Percentiles rank a stretch among this genome's conserved stretches.
These are phyloP conservation scores for Heliconius sara DNA, from an alignment of 2,888 invertebrate genomes.

Conservation along the genomic window DNA sequence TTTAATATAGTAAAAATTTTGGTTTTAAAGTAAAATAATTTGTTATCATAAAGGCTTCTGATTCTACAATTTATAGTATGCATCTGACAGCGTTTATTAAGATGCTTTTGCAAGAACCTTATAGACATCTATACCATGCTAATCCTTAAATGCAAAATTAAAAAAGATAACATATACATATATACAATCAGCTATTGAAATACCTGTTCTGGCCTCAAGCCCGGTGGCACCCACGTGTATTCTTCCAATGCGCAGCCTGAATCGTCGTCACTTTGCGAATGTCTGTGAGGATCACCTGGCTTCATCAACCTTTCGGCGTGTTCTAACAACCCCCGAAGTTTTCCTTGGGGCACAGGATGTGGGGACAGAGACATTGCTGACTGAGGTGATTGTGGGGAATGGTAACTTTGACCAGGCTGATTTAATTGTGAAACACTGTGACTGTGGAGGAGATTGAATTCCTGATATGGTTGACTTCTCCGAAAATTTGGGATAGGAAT, in stretches of 20 bases:
- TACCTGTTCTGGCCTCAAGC: slow-evolving; percentile 98
- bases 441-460: slow-evolving; percentile 65
- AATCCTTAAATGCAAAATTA: neutral
- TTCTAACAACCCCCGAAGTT: slow-evolving; percentile 76
- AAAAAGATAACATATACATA: neutral
- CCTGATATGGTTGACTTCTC: slow-evolving; percentile 69
- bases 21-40: neutral
- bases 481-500: slow-evolving; percentile 74
- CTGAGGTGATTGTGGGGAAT: slow-evolving; percentile 73
- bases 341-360: slow-evolving; percentile 74
- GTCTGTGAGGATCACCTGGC: slow-evolving; percentile 90
- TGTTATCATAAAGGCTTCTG: neutral
- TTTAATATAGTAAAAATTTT: neutral
- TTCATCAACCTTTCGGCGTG: slow-evolving; percentile 85
- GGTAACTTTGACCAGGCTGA: slow-evolving; percentile 67
- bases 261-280: slow-evolving; percentile 98
- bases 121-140: neutral
- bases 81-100: neutral
- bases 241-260: slow-evolving; percentile 99
- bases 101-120: neutral
- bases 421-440: slow-evolving; percentile 68
- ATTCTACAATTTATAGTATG: neutral
- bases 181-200: neutral
- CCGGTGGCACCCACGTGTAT: slow-evolving; percentile 99
- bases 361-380: slow-evolving; percentile 79